These are phyloP conservation scores for Calosoma granatense DNA, from an alignment of 1,140 invertebrate species.

Conservation along the genomic window DNA sequence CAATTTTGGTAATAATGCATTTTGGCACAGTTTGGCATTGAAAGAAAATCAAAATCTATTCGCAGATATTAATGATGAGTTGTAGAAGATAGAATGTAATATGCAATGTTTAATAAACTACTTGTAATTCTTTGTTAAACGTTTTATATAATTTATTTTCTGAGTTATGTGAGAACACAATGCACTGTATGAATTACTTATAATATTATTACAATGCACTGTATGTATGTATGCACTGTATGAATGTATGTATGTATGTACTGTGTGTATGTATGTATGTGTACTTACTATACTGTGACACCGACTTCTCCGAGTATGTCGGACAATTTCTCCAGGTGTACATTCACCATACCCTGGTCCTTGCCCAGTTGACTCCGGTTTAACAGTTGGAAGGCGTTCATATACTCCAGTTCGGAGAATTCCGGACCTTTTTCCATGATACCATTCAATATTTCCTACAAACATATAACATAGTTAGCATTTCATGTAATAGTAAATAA, in stretches of 20 bases:
- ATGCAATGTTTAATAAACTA: no score
- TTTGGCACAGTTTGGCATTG: slow-evolving; percentile 46
- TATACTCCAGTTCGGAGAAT: slow-evolving; percentile 77
- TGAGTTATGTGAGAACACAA: no score
- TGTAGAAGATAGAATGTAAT: no score
- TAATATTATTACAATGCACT: no score
- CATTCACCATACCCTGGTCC: slow-evolving; percentile 30
- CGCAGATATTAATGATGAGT: slow-evolving; percentile 30
- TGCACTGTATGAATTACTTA: no score
- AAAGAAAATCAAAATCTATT: slow-evolving; percentile 38
- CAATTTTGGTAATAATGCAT: slow-evolving; percentile 26
- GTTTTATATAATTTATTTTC: no score
- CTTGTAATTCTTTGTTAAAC: no score
- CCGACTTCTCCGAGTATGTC: slow-evolving; percentile 58
- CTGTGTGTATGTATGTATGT: no score
- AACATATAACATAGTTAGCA: no score
- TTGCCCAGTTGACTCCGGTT: slow-evolving; percentile 44
- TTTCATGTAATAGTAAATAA: no score
- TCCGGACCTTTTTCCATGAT: slow-evolving; percentile 72
- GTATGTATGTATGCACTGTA: no score
- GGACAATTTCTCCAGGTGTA: slow-evolving; percentile 47
- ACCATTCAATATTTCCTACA: slow-evolving; percentile 72
- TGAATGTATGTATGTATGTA: no score
- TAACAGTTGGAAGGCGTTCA: slow-evolving; percentile 70
- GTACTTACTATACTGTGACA: slow-evolving; percentile 51